phyloP scores from a whole-genome alignment of 2,797 vertebrate species.

The Melanotaenia trifasciata region DNA sequence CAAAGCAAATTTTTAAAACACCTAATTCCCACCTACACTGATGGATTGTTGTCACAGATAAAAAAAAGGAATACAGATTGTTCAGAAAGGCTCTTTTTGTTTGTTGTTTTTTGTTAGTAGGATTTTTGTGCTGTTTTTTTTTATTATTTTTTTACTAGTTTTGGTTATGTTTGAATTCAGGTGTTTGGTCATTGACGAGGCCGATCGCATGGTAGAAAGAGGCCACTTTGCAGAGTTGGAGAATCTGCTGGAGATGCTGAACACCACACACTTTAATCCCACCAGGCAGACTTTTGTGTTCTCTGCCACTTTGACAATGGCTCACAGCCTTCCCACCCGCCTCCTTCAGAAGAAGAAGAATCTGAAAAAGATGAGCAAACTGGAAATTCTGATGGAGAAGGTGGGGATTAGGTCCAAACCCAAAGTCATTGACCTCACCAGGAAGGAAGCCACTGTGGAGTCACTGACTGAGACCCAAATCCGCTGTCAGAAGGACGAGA shows the following conservation, averaged over 20 bases:
- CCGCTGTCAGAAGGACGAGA: constrained; percentile 92
- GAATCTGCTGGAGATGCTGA: constrained; percentile 92
- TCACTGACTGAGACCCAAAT: constrained; percentile 93
- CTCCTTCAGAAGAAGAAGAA: constrained; percentile 90
- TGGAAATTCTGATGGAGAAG: constrained; percentile 92
- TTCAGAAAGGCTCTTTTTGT: neutral
- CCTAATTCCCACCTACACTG: neutral
- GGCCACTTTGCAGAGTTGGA: constrained; percentile 96
- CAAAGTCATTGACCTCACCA: constrained; percentile 94
- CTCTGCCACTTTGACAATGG: constrained; percentile 95
- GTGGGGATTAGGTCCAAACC: constrained; percentile 93
- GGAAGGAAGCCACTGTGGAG: constrained; percentile 94
- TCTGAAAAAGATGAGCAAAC: constrained; percentile 87
- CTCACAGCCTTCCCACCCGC: constrained; percentile 87
- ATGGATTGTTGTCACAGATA: neutral
- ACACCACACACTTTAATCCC: constrained; percentile 89
- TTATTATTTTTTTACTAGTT: neutral
- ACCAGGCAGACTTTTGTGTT: constrained; percentile 94
- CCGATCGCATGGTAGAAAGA: constrained; percentile 96
- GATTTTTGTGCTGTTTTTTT: neutral
- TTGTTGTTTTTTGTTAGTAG: neutral
- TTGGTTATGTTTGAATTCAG: constrained; percentile 71
- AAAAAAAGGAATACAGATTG: neutral
- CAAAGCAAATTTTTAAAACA: neutral
- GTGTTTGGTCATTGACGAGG: constrained; percentile 97